Conservation (phyloP, 1,140 invertebrate genomes). For the Geopemphigus sp. region DNA sequence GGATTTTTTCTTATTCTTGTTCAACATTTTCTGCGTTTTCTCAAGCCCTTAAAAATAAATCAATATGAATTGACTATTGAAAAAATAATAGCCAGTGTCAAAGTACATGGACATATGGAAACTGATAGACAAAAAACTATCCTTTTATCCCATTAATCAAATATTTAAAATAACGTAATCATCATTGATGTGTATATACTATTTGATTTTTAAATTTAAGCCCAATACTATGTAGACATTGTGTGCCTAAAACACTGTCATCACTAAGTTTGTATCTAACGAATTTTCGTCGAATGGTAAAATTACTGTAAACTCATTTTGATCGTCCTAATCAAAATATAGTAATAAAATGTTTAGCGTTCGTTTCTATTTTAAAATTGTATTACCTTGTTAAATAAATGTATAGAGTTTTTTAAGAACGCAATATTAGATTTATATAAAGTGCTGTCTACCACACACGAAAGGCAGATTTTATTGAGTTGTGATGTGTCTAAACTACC, state of each 20-base stretch:
- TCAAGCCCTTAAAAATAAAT: neutral
- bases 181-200: too few relatives aligned
- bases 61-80: neutral
- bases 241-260: too few relatives aligned
- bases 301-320: slow-evolving; percentile 17
- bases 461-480: neutral
- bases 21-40: neutral
- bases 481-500: slow-evolving; percentile 23
- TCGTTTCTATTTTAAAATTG: neutral
- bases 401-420: slow-evolving; percentile 13
- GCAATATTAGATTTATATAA: slow-evolving; percentile 24
- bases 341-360: neutral
- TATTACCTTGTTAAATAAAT: slow-evolving; percentile 32
- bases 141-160: neutral
- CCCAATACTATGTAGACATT: too few relatives aligned
- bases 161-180: too few relatives aligned
- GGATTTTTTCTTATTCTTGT: slow-evolving; percentile 3
- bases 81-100: neutral
- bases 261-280: too few relatives aligned
- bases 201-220: too few relatives aligned
- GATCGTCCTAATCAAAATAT: neutral
- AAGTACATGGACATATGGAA: too few relatives aligned
- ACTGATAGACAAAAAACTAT: too few relatives aligned
- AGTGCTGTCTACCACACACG: slow-evolving; percentile 19
- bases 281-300: slow-evolving; percentile 30